Evolutionary conservation across 2,113 vertebrate genomes (phyloP).

Genomic region (Henicopernis longicauda): DNA sequence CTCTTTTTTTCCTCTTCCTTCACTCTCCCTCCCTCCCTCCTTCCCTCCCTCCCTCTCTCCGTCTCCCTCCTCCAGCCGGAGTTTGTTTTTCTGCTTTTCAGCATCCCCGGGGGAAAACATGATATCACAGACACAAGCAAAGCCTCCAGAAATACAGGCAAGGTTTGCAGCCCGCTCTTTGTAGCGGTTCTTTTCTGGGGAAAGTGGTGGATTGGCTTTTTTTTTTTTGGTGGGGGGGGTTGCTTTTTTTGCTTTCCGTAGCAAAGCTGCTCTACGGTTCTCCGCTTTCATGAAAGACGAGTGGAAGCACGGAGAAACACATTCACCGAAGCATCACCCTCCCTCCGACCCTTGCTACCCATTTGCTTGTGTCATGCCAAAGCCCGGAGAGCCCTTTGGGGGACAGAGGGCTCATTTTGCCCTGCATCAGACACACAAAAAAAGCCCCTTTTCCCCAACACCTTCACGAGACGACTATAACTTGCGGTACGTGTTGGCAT

Average conservation of each 20-base stretch:
- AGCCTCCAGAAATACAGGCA: background rate
- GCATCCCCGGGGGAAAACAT: background rate
- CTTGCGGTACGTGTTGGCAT: fast-evolving
- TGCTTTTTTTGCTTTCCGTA: background rate
- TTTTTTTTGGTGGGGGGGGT: too few relatives aligned
- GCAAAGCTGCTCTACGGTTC: background rate
- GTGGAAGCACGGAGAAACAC: background rate
- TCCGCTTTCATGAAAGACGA: background rate
- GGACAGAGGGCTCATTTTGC: background rate
- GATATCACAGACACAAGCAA: background rate
- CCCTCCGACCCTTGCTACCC: background rate
- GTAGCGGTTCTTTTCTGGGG: background rate
- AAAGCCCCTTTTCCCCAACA: background rate
- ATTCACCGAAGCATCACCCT: fast-evolving
- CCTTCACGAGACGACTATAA: background rate
- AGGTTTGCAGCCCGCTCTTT: background rate
- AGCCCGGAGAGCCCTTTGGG: background rate
- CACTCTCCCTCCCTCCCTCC: background rate
- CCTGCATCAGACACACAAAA: fast-evolving
- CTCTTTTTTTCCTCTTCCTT: background rate
- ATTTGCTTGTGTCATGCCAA: fast-evolving
- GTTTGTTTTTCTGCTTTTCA: slow-evolving; percentile 19
- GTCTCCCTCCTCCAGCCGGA: background rate
- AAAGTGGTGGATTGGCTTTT: background rate
- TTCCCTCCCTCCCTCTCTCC: too few relatives aligned